Evolutionary conservation across 2,113 vertebrate genomes (phyloP).

Genomic region (Takifugu flavidus): DNA sequence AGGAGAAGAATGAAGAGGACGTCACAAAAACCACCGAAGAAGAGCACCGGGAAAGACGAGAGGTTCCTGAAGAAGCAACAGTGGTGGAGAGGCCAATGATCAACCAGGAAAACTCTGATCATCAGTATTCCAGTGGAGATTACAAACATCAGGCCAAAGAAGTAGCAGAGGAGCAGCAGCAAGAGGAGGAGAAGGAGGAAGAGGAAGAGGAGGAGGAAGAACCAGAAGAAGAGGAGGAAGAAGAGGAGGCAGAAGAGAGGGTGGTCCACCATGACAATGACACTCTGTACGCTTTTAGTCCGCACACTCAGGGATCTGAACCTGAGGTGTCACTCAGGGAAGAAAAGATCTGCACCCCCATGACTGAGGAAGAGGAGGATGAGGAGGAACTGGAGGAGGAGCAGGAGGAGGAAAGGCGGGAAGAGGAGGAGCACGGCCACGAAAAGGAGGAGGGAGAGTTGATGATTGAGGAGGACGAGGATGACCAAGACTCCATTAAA

Average conservation of each 20-base stretch:
- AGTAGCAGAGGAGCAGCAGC: slow-evolving; percentile 52
- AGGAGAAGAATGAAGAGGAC: slow-evolving; percentile 41
- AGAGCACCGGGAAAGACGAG: slow-evolving; percentile 42
- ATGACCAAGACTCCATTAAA: slow-evolving; percentile 58
- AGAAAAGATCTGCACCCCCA: slow-evolving; percentile 50
- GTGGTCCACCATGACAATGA: slow-evolving; percentile 43
- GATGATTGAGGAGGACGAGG: slow-evolving; percentile 64
- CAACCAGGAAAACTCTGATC: slow-evolving; percentile 73
- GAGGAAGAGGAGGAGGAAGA: slow-evolving; percentile 46
- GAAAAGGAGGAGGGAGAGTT: slow-evolving; percentile 72
- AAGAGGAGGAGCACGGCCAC: slow-evolving; percentile 45
- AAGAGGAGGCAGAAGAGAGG: slow-evolving; percentile 17
- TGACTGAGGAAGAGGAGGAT: slow-evolving; percentile 62
- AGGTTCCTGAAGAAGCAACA: slow-evolving; percentile 29
- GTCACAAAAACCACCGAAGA: slow-evolving; percentile 8
- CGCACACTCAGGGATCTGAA: slow-evolving; percentile 66
- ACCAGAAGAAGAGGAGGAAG: slow-evolving; percentile 64
- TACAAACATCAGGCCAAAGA: slow-evolving; percentile 71
- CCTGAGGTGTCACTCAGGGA: slow-evolving; percentile 51
- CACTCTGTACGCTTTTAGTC: slow-evolving; percentile 44
- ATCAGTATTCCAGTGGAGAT: slow-evolving; percentile 78
- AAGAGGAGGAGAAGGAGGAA: slow-evolving; percentile 64
- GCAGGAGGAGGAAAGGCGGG: slow-evolving; percentile 21
- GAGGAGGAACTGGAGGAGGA: slow-evolving; percentile 46
- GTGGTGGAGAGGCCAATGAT: slow-evolving; percentile 50